phyloP scores from a whole-genome alignment of 2,888 invertebrate species.

The Icerya purchasi region DNA sequence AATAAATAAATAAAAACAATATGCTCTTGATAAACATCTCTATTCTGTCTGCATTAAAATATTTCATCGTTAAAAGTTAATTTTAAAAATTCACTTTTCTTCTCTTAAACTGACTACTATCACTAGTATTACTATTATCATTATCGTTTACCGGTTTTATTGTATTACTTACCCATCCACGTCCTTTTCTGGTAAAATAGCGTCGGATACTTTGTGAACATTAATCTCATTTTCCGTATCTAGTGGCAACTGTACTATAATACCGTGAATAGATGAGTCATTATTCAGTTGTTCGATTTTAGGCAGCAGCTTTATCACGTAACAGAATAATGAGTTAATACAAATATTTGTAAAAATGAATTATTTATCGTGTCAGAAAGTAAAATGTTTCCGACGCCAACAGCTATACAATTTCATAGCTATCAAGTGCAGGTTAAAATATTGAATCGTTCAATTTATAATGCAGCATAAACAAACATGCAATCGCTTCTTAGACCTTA shows the following conservation, averaged over 20 bases:
- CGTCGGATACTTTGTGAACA: conserved; percentile 64
- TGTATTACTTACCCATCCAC: conserved; percentile 61
- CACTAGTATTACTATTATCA: no score
- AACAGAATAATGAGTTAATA: neutral
- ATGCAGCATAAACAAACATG: no score
- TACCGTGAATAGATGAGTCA: conserved; percentile 70
- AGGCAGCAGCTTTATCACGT: conserved; percentile 35
- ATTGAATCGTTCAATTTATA: no score
- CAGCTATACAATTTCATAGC: neutral
- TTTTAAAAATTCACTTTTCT: no score
- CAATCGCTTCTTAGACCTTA: no score
- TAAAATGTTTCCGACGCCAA: neutral
- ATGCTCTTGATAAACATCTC: no score
- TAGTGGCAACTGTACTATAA: conserved; percentile 90
- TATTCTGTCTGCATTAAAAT: no score
- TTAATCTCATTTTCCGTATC: conserved; percentile 67
- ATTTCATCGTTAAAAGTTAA: no score
- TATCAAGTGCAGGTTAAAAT: no score
- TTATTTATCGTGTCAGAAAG: neutral
- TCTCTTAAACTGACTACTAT: no score
- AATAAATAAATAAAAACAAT: no score
- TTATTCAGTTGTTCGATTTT: conserved; percentile 55
- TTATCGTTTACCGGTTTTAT: no score
- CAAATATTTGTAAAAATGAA: neutral
- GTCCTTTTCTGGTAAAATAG: conserved; percentile 74